Conservation (phyloP, 2,797 vertebrate genomes). For the Ambastaia sidthimunki region DNA sequence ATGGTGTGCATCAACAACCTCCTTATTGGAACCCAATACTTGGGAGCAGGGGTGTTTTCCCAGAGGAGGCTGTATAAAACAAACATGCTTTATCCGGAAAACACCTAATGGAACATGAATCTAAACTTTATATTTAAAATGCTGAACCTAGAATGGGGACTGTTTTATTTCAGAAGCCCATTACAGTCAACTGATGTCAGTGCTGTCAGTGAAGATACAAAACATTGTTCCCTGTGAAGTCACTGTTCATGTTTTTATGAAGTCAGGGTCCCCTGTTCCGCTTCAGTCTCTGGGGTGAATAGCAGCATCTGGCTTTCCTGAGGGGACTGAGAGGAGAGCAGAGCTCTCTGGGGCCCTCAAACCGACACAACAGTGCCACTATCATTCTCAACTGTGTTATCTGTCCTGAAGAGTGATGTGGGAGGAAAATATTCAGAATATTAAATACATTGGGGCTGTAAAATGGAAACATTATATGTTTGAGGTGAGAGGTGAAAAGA, state of each 20-base stretch:
- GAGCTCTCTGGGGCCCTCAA: conserved; percentile 19
- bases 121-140: not conserved
- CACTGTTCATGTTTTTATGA: conserved; percentile 33
- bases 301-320: conserved; percentile 54
- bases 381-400: conserved; percentile 17
- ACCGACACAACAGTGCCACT: conserved; percentile 38
- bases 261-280: conserved; percentile 33
- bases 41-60: not conserved
- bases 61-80: no score
- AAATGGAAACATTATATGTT: not conserved
- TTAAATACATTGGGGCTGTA: not conserved
- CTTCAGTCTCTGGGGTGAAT: conserved; percentile 23
- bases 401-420: not conserved
- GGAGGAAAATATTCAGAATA: not conserved
- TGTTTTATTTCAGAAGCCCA: not conserved
- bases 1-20: conserved; percentile 22
- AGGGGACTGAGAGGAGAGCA: conserved; percentile 37
- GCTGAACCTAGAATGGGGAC: no score
- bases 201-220: not conserved
- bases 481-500: not conserved
- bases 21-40: not conserved
- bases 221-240: not conserved
- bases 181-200: not conserved
- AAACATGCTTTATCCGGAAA: not conserved
- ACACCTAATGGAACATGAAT: not conserved